Evolutionary conservation across 2,888 invertebrate species (phyloP), one percentile per base, ranked within the genome.

Genomic region (Apoderus coryli): DNA sequence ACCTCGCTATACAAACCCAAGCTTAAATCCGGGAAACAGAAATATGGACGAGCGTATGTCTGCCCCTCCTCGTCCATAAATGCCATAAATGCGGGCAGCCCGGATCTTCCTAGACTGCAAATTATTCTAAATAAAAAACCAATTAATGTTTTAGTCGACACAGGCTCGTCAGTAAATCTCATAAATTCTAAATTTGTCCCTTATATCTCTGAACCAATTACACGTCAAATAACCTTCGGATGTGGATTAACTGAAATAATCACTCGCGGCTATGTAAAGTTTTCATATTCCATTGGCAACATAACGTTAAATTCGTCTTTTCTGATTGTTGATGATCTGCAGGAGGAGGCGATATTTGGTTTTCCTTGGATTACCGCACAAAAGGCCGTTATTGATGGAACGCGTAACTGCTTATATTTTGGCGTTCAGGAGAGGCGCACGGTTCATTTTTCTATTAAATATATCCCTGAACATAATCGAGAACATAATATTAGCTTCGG

Each of bases 341-440:
- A 31, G 12, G 19, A 19, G n/a, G 31, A 31, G 4, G 14, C n/a
- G 14, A 31, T 31, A 6, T 12, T 31, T 4, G 26, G 22, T n/a
- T 31, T 16, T 16, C 16, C 16, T n/a, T 31, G 22, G 25, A 15
- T 31, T 10, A 4, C 5, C 7, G 26, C 25, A 16, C 4, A 25
- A 9, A 4, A 31, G 10, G 26, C 16, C 2, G 10, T 31, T 10
- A 10, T 26, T 5, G 19, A 26, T 26, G 25, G 11, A 3, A 11
- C 12, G 2, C 7, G 26, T n/a, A 12, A 16, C n/a, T 31, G 31
- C 11, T 7, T 31, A 19, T 26, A 31, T 25, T 15, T 26, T 4
- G 31, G 31, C n/a, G 11, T 15, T 10, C n/a, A 31, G 13, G n/a
- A 25, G n/a, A 10, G 26, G 10, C 9, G 26, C 6, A 30, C 31